Base-by-base conservation (phyloP, 1,140 invertebrate species). In the Lethrus apterus region DNA sequence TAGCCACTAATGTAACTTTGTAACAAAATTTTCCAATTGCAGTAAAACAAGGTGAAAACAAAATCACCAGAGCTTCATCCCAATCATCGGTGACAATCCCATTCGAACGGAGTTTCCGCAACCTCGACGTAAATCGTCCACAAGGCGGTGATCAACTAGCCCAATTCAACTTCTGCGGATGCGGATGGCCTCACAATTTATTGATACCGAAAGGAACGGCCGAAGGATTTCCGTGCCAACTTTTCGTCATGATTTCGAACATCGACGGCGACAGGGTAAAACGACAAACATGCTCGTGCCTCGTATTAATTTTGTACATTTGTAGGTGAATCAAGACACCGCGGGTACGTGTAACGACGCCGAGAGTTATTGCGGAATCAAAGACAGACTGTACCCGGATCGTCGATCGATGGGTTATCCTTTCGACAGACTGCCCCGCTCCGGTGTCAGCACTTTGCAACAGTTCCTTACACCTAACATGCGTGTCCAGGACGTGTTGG, bases 111-210 rank as follows among this genome's bases (percentile, higher is more conserved):
- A 80, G 79, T 1, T 84, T 83, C 77, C 72, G 80, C 7, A 73
- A 77, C 54, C 60, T 83, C 38, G 71, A 75, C 0, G 59, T 62
- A 0, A 72, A 70, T 32, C 46, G 80, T 0, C 78, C 79, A 3
- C 66, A 68, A 0, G 75, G 73, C 3, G 59, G 63, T 0, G 57
- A 73, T 3, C 60, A 69, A 3, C 71, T 76, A 20, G 72, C 72
- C 0, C 70, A 76, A 56, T 84, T 81, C 65, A 82, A 84, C 62
- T 86, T 84, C 72, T 90, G 88, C 64, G 86, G 87, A 23, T 91
- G 87, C 63, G 88, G 88, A 32, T 90, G 86, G 86, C 89, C 89
- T 1, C 78, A 89, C 32, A 85, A 92, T 60, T 79, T 91, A 79
- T 70, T 92, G 1, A 61, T 89, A 18, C 81, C 87, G 0, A 84